Base-by-base conservation (phyloP, 2,888 invertebrate genomes). In the Autographa gamma region DNA sequence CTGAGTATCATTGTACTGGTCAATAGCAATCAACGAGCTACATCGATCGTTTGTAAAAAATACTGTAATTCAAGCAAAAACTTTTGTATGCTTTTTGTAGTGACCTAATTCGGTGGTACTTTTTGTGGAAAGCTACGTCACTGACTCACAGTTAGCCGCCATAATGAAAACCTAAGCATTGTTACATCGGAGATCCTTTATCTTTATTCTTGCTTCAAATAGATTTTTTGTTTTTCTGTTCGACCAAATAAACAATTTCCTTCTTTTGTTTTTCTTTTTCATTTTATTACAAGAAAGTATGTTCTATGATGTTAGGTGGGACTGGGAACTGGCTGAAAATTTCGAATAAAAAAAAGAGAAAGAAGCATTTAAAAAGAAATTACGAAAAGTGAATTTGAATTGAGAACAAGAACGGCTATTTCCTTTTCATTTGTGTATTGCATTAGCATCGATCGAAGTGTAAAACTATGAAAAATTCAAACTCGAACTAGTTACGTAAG, bases 41-140 rank as follows among this genome's bases (percentile, higher is more conserved):
- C 61, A 81, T 69, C 73, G 74, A 71, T 66, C 66, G 66, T 43
- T 73, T 54, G 56, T 69, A 32, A 69, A 79, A 83, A 83, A 84
- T 76, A 75, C 61, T 60, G 48, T 60, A 60, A 66, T 71, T 71
- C 60, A 9, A 43, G 60, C 52, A 63, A 67, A 81, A 66, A 56
- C 61, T 75, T 25, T 56, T 56, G 13, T 72, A 60, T 59, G 60
- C 25, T 43, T 69, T 74, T 65, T 58, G 62, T 65, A 14, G 63
- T 78, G 81, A 77, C 74, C 79, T 71, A 69, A 71, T 77, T 77
- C 38, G 43, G 41, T 52, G 31, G 54, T 43, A 9, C 48, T 54
- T n/a, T 38, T 61, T 19, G 48, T 48, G 48, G n/a, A 7, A 48
- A 48, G 5, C 48, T 48, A 48, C 48, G 48, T 48, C 48, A 48